Conservation (phyloP, 2,113 vertebrate genomes). For the Rhabdornis inornatus region DNA sequence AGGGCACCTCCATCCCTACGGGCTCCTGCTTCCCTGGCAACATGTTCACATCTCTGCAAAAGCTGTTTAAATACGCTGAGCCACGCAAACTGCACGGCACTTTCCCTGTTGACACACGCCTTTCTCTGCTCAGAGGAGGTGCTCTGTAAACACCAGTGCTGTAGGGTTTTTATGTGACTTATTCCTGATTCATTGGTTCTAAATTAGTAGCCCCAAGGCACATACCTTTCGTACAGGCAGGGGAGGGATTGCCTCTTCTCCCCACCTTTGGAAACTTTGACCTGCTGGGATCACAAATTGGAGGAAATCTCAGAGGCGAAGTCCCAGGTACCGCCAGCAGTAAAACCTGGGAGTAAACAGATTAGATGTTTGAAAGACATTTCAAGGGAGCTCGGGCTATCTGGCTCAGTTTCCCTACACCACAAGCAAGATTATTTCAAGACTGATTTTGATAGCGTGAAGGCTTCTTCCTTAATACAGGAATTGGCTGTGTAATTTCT, state of each 20-base stretch:
- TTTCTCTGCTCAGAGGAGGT: slow-evolving; percentile 24
- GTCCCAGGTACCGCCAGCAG: neutral
- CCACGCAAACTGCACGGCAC: slow-evolving; percentile 1
- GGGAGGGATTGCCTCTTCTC: neutral
- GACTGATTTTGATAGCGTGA: neutral
- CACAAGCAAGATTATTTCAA: neutral
- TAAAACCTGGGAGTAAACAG: neutral
- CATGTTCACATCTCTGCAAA: slow-evolving; percentile 48
- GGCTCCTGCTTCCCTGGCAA: slow-evolving; percentile 59
- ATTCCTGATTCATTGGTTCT: slow-evolving; percentile 26
- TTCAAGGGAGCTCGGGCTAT: neutral
- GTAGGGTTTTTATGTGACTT: neutral
- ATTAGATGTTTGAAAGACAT: neutral
- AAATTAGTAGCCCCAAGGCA: slow-evolving; percentile 34
- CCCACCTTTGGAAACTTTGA: slow-evolving; percentile 38
- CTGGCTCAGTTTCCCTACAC: neutral
- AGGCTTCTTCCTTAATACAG: neutral
- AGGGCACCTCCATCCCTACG: neutral
- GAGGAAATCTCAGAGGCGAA: slow-evolving; percentile 37
- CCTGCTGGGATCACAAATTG: slow-evolving; percentile 29
- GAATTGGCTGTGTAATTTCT: neutral
- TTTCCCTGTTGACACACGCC: slow-evolving; percentile 47
- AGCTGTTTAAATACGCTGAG: neutral
- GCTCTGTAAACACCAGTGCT: neutral
- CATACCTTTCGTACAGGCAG: neutral